A percentile compares a stretch with the other conserved stretches of the same genome.
Conservation (phyloP, 1,140 invertebrate genomes). For the Drosophila littoralis region DNA sequence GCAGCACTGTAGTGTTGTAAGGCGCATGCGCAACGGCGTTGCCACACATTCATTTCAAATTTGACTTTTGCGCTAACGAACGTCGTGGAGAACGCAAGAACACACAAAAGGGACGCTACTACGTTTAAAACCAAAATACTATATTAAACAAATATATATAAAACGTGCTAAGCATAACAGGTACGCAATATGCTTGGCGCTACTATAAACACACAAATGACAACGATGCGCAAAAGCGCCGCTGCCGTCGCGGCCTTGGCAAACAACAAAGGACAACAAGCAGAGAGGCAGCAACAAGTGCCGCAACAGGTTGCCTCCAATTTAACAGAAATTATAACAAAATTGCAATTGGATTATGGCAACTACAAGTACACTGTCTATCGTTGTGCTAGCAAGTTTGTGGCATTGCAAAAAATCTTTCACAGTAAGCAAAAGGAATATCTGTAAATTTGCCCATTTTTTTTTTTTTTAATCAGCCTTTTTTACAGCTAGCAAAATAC, state of each 20-base stretch:
- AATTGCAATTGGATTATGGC: slow-evolving; percentile 64
- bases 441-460: background rate
- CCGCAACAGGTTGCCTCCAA: slow-evolving; percentile 47
- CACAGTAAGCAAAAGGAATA: slow-evolving; percentile 65
- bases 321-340: slow-evolving; percentile 60
- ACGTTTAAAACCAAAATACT: background rate
- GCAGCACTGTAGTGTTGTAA: slow-evolving; percentile 28
- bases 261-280: slow-evolving; percentile 48
- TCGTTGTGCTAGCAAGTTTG: slow-evolving; percentile 76
- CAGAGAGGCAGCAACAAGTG: slow-evolving; percentile 43
- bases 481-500: slow-evolving; percentile 69
- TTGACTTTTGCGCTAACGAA: slow-evolving; percentile 78
- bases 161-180: background rate
- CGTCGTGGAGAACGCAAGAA: slow-evolving; percentile 45
- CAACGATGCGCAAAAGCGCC: slow-evolving; percentile 49
- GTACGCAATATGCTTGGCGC: slow-evolving; percentile 10
- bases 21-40: slow-evolving; percentile 43
- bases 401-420: slow-evolving; percentile 72
- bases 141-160: background rate
- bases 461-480: background rate
- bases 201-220: slow-evolving; percentile 37
- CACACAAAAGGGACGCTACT: slow-evolving; percentile 46
- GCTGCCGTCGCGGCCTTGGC: slow-evolving; percentile 45
- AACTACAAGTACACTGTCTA: slow-evolving; percentile 81
- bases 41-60: slow-evolving; percentile 52